These are phyloP conservation scores for Cheilosia impressa DNA, from an alignment of 2,888 invertebrate genomes.

Conservation along the genomic window DNA sequence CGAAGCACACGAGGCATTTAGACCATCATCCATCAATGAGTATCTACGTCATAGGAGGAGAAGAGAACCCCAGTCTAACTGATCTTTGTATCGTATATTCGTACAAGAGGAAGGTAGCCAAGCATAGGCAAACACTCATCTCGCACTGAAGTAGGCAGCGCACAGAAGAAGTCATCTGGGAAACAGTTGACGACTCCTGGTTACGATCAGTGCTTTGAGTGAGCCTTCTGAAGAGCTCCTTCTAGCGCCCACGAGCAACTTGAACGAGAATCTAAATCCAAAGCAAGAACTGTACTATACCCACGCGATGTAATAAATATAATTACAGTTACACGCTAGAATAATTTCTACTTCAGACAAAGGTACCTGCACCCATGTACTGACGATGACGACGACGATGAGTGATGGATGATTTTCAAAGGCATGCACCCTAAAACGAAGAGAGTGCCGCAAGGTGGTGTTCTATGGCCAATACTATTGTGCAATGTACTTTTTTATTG, in stretches of 20 bases:
- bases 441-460: conserved; percentile 3
- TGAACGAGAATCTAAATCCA: conserved; percentile 9
- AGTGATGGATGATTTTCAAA: neutral
- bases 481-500: neutral
- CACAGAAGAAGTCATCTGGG: conserved; percentile 26
- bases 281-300: conserved; percentile 19
- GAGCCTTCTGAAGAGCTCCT: conserved; percentile 41
- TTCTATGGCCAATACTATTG: neutral
- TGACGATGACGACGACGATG: neutral
- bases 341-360: conserved; percentile 7
- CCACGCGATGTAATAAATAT: conserved; percentile 51
- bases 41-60: conserved; percentile 36
- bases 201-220: conserved; percentile 34
- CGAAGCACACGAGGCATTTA: conserved; percentile 58
- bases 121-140: conserved; percentile 42
- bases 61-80: conserved; percentile 3
- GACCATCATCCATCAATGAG: conserved; percentile 61
- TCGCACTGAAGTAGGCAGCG: conserved; percentile 28
- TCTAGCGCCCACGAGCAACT: conserved; percentile 38
- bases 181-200: conserved; percentile 50
- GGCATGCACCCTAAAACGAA: neutral
- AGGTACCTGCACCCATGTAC: neutral
- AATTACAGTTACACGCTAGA: conserved; percentile 51
- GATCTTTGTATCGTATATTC: conserved; percentile 7
- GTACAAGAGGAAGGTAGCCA: conserved; percentile 21